Evolutionary conservation across 2,113 vertebrate species (phyloP), one percentile per base, ranked within the genome.

Genomic region (Brachionichthys hirsutus): DNA sequence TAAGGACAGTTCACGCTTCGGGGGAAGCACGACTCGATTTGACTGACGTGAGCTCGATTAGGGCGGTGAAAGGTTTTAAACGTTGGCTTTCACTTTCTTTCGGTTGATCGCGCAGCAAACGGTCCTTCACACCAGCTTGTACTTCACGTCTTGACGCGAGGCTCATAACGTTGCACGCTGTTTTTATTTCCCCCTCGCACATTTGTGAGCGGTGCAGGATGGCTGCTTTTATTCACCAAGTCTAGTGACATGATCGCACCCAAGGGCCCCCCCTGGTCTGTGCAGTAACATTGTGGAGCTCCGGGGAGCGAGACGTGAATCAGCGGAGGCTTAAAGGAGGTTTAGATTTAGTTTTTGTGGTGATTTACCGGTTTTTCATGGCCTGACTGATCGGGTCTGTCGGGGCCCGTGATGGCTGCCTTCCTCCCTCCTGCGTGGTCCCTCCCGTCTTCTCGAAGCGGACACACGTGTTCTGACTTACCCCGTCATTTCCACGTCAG

Each of bases 391-490:
- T 75, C 35, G 16, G 24, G 61, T 58, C 53, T 46, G 36, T 61
- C 42, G 63, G 22, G 67, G 34, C 44, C 34, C 19, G 2, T 38
- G 50, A 35, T 63, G 35, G 12, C 57, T 53, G 55, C 9, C 17
- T 67, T 30, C 53, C 43, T 14, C 64, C 53, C 55, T 55, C 40
- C 69, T 54, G 45, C n/a, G 7, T 41, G 43, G 60, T 67, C 36
- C 52, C 54, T 79, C 48, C 53, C 55, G 68, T 81, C 69, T 50
- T 5, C 52, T 69, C 54, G 48, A 65, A 78, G 50, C 62, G 65
- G 45, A 60, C 74, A 77, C 85, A 86, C 73, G 79, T 87, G 82
- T 80, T 86, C 65, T 72, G 80, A 46, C 81, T 90, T 85, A 88
- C 76, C 62, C 63, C 60, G 55, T 86, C 84, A 75, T 84, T 79